A percentile compares a stretch with the other conserved stretches of the same genome.
Conservation (phyloP, 2,888 invertebrate species). For the Boloria selene region DNA sequence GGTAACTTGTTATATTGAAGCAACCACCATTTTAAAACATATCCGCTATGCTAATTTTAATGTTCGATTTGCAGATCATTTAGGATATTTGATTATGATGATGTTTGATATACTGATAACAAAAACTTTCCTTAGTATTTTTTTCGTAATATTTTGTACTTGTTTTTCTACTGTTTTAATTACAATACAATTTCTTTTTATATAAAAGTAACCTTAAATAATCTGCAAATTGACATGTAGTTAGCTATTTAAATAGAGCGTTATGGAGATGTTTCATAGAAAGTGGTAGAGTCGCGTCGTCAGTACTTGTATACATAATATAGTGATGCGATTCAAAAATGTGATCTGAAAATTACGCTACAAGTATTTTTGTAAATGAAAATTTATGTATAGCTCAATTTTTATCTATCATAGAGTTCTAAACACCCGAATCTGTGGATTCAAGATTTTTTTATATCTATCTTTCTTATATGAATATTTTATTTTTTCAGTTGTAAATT, state of each 20-base stretch:
- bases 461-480: conserved; percentile 40
- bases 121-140: too few relatives aligned
- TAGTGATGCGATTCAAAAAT: conserved; percentile 51
- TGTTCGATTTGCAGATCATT: conserved; percentile 8
- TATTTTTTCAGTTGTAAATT: conserved; percentile 36
- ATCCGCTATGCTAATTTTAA: neutral
- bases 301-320: conserved; percentile 15
- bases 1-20: neutral
- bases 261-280: conserved; percentile 10
- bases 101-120: too few relatives aligned
- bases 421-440: conserved; percentile 37
- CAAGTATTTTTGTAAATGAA: conserved; percentile 80
- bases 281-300: neutral
- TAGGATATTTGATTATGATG: neutral
- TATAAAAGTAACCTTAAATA: neutral
- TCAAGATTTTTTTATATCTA: conserved; percentile 36
- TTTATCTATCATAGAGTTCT: conserved; percentile 56
- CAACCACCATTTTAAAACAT: neutral
- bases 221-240: neutral
- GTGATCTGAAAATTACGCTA: conserved; percentile 79
- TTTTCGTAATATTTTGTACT: too few relatives aligned
- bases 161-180: too few relatives aligned
- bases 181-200: neutral
- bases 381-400: conserved; percentile 79
- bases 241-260: neutral